Percentiles rank a stretch among this genome's conserved stretches.
Conservation (phyloP, 1,140 invertebrate species). For the Papilio aristodemus region DNA sequence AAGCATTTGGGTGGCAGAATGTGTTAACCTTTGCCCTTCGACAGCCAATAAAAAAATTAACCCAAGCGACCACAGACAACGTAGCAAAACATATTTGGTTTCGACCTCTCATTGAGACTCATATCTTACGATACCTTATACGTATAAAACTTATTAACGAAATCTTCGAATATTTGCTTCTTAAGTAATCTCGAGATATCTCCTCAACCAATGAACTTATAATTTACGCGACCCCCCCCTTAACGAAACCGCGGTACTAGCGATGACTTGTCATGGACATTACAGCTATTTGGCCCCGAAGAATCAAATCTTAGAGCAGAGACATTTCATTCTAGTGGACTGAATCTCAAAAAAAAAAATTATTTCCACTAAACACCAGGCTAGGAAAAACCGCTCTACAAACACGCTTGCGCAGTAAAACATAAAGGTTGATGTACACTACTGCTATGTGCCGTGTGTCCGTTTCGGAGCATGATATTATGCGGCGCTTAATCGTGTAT, state of each 20-base stretch:
- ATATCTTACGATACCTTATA: not conserved
- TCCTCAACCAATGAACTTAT: conserved; percentile 16
- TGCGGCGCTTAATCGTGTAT: too few relatives aligned
- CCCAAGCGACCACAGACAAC: conserved; percentile 18
- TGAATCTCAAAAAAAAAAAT: conserved; percentile 27
- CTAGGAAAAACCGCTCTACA: conserved; percentile 43
- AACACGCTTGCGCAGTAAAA: not conserved
- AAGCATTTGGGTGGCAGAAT: conserved; percentile 8
- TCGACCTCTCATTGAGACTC: not conserved
- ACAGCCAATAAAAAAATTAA: conserved; percentile 20
- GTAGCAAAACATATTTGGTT: conserved; percentile 33
- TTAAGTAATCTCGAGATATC: conserved; percentile 31
- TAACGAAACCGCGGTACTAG: conserved; percentile 26
- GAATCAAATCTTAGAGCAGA: conserved; percentile 65
- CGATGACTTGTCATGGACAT: conserved; percentile 73
- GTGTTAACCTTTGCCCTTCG: conserved; percentile 11
- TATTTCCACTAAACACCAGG: conserved; percentile 40
- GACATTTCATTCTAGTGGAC: conserved; percentile 54
- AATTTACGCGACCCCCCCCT: conserved; percentile 9
- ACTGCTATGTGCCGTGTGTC: too few relatives aligned
- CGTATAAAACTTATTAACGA: conserved; percentile 7
- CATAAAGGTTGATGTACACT: conserved; percentile 8
- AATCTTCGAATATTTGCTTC: conserved; percentile 24
- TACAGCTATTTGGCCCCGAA: conserved; percentile 75
- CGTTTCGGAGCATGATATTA: too few relatives aligned